Percentiles rank a stretch among this genome's conserved stretches.
phyloP scores from a whole-genome alignment of 2,113 vertebrate species.

The Saccopteryx leptura region DNA sequence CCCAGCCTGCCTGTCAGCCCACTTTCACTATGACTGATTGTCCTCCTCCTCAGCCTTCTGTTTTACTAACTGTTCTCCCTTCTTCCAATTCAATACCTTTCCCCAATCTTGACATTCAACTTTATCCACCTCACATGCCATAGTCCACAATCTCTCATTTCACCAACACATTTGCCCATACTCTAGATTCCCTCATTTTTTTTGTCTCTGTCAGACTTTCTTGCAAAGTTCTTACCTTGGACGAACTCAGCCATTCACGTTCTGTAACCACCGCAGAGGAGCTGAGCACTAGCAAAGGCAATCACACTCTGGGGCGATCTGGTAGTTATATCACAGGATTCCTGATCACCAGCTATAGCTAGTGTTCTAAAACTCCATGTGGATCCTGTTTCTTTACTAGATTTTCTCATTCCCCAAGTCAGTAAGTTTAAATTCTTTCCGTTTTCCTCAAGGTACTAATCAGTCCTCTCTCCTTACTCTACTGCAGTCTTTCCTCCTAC shows the following conservation, averaged over 20 bases:
- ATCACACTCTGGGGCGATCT: background rate
- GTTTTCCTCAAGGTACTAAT: background rate
- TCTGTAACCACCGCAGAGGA: background rate
- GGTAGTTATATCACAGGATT: background rate
- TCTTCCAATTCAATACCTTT: background rate
- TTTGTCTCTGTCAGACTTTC: background rate
- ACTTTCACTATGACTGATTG: background rate
- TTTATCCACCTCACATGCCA: background rate
- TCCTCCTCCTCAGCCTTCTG: background rate
- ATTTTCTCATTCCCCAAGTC: background rate
- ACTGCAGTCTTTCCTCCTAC: background rate
- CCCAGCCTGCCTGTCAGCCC: background rate
- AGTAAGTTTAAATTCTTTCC: background rate
- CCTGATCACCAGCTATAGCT: background rate
- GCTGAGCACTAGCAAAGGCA: background rate
- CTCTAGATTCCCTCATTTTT: background rate
- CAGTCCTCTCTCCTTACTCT: background rate
- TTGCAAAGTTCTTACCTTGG: background rate
- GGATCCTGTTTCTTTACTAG: background rate
- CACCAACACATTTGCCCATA: background rate
- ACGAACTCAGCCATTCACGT: background rate
- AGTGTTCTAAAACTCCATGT: background rate
- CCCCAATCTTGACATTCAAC: background rate
- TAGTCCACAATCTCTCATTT: background rate
- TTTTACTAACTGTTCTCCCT: background rate